A percentile compares a stretch with the other conserved stretches of the same genome.
Evolutionary conservation across 2,113 vertebrate genomes (phyloP).

Genomic region (Panthera leo): DNA sequence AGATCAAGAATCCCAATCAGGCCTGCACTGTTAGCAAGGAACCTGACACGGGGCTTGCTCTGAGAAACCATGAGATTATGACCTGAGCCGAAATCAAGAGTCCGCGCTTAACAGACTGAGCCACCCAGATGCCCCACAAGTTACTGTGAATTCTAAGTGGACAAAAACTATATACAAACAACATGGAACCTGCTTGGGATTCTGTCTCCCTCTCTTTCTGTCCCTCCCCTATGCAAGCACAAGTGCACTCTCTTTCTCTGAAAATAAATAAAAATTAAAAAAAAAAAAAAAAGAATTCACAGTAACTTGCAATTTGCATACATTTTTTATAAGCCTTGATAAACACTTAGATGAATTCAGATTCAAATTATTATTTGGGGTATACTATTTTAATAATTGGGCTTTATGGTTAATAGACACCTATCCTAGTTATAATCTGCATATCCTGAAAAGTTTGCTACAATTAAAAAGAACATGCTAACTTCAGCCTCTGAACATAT

Average conservation of each 20-base stretch:
- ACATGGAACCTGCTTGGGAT: too few relatives aligned
- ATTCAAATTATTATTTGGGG: background rate
- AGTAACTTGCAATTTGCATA: background rate
- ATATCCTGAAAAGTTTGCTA: slow-evolving; percentile 16
- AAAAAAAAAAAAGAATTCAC: background rate
- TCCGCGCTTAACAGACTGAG: background rate
- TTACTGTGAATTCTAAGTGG: too few relatives aligned
- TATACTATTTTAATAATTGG: slow-evolving; percentile 20
- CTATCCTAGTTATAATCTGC: background rate
- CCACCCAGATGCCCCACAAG: background rate
- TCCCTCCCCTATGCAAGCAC: too few relatives aligned
- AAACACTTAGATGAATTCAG: background rate
- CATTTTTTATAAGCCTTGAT: slow-evolving; percentile 24
- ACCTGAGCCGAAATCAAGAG: too few relatives aligned
- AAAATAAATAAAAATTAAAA: too few relatives aligned
- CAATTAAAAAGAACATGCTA: background rate
- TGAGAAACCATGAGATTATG: too few relatives aligned
- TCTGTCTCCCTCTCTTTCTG: too few relatives aligned
- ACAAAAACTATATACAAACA: too few relatives aligned
- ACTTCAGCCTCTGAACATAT: background rate
- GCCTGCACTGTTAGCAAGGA: too few relatives aligned
- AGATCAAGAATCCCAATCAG: too few relatives aligned
- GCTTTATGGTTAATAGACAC: background rate
- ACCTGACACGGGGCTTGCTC: too few relatives aligned
- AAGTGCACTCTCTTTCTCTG: too few relatives aligned